Evolutionary conservation across 2,113 vertebrate species (phyloP), one percentile per base, ranked within the genome.

Genomic region (Arvicanthis niloticus): DNA sequence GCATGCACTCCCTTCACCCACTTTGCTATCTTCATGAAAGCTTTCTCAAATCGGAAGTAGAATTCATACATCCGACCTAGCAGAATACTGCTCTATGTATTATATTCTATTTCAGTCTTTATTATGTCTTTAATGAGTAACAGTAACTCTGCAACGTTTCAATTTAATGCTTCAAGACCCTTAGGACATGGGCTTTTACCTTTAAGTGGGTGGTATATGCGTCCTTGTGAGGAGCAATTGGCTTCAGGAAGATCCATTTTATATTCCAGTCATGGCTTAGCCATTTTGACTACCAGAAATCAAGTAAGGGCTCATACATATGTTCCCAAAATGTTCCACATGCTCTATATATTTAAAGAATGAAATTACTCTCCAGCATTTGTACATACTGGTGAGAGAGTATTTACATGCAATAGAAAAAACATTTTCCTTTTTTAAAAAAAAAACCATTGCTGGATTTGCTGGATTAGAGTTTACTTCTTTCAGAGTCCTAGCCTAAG

Each of bases 11-110:
- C 60, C 16, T 15, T 4, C 45, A 29, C 22, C 17, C 19, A 68
- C 56, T 21, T 62, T 91, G 68, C 31, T 53, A 94, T 78, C 53
- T 96, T 92, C 40, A 91, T 72, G n/a, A 77, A 97, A 26, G 48
- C 75, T 93, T 95, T 72, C 65, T 92, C 95, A 96, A 97, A 87
- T 84, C 37, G 70, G 48, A 91, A 60, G 34, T 84, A 78, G 51
- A 91, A 91, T 76, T 84, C 37, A 86, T 48, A 70, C 53, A 34
- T 85, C 16, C 11, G 31, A 82, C 56, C 86, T 68, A 77, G 40
- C 40, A 84, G 75, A 34, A 91, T 87, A 77, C 53, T 24, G 21
- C 17, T 80, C 62, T 67, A 70, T 22, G 26, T 88, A 84, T 78
- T 84, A 76, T 68, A 92, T 77, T 92, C 92, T 67, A 70, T n/a